A percentile compares a stretch with the other conserved stretches of the same genome.
Conservation (phyloP, 2,113 vertebrate genomes). For the Artemisiospiza belli region DNA sequence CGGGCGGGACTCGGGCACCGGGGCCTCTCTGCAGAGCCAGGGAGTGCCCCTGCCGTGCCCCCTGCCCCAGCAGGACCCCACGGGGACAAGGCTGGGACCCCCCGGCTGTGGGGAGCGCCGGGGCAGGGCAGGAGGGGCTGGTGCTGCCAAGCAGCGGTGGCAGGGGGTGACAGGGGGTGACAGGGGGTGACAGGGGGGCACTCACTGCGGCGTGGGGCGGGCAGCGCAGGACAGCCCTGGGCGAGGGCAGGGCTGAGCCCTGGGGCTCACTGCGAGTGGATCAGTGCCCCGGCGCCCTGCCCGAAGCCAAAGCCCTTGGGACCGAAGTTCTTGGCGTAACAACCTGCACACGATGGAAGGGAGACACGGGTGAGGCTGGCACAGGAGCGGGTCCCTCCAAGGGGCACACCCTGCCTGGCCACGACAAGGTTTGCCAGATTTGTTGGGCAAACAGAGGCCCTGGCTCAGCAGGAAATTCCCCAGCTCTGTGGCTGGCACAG, state of each 20-base stretch:
- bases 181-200: background rate
- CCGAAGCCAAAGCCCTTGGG: conserved; percentile 96
- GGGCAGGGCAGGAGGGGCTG: background rate
- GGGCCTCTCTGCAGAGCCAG: background rate
- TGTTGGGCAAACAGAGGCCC: background rate
- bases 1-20: accelerated
- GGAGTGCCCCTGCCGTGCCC: background rate
- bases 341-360: conserved; percentile 72
- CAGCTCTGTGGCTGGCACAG: background rate
- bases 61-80: background rate
- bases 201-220: background rate
- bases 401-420: background rate
- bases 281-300: conserved; percentile 87
- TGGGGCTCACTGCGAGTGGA: conserved; percentile 82
- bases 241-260: accelerated
- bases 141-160: conserved; percentile 21
- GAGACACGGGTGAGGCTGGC: background rate
- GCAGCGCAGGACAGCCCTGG: background rate
- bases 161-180: background rate
- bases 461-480: background rate
- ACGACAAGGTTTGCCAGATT: background rate
- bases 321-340: conserved; percentile 94
- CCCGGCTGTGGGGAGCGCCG: accelerated
- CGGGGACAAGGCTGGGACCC: background rate
- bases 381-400: accelerated